A percentile compares a stretch with the other conserved stretches of the same genome.
phyloP scores from a whole-genome alignment of 1,140 invertebrate genomes.

The Vanessa atalanta region DNA sequence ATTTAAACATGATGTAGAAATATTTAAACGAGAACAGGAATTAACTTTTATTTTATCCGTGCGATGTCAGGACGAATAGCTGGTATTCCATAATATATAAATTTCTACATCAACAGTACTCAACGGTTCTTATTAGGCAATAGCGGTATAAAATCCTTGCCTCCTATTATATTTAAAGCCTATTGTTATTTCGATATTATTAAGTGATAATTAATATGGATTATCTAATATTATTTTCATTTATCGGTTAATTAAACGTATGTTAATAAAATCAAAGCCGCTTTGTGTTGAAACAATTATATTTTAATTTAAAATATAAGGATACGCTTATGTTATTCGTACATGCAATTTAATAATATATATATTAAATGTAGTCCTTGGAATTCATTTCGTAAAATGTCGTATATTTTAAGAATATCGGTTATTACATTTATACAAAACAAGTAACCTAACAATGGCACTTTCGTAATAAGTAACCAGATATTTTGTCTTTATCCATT shows the following conservation, averaged over 20 bases:
- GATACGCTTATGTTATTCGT: too few relatives aligned
- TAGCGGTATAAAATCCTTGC: constrained; percentile 59
- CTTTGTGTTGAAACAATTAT: constrained; percentile 11
- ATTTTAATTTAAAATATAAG: neutral
- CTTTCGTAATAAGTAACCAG: too few relatives aligned
- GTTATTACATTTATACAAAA: too few relatives aligned
- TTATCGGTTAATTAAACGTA: neutral
- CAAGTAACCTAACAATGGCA: too few relatives aligned
- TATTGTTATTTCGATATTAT: constrained; percentile 49
- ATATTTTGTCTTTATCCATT: too few relatives aligned
- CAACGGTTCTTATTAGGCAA: constrained; percentile 45
- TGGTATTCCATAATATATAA: constrained; percentile 9
- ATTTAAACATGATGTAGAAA: too few relatives aligned
- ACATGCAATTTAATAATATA: neutral
- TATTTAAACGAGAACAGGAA: too few relatives aligned
- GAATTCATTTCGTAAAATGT: too few relatives aligned
- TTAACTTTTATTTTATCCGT: too few relatives aligned
- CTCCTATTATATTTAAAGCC: constrained; percentile 46
- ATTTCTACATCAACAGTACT: constrained; percentile 1
- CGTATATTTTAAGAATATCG: too few relatives aligned
- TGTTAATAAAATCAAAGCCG: neutral
- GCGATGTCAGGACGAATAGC: too few relatives aligned
- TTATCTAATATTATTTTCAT: constrained; percentile 36
- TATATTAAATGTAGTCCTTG: neutral
- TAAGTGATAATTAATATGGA: constrained; percentile 43